Percentiles rank a stretch among this genome's conserved stretches.
phyloP scores from a whole-genome alignment of 2,113 vertebrate genomes.

The Gnathonemus longibarbis region DNA sequence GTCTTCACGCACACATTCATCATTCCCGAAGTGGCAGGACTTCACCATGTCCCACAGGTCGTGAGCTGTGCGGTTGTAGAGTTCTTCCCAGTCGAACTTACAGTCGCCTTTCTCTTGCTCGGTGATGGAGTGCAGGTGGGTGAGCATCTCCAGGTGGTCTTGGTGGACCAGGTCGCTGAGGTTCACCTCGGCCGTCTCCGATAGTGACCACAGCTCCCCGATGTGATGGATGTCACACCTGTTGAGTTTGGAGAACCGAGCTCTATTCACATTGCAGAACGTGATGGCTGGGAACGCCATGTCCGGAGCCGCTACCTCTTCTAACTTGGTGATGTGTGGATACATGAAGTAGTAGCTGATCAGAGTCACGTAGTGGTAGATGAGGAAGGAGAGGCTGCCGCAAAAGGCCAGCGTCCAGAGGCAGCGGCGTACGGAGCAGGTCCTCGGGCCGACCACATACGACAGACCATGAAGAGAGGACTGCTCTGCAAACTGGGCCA shows the following conservation, averaged over 20 bases:
- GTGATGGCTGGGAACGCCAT: constrained; percentile 48
- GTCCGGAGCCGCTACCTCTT: constrained; percentile 33
- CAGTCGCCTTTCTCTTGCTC: constrained; percentile 19
- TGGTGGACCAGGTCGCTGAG: constrained; percentile 4
- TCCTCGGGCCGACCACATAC: constrained; percentile 37
- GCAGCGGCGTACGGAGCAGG: constrained; percentile 26
- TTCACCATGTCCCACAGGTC: constrained; percentile 58
- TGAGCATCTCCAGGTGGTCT: constrained; percentile 30
- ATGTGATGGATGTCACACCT: constrained; percentile 46
- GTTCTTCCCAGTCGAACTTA: constrained; percentile 44
- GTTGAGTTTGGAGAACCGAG: constrained; percentile 38
- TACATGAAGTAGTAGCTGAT: constrained; percentile 52
- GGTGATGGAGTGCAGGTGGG: constrained; percentile 26
- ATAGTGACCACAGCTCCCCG: constrained; percentile 45
- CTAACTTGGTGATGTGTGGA: constrained; percentile 48
- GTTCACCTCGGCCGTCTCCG: constrained; percentile 28
- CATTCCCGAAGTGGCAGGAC: constrained; percentile 46
- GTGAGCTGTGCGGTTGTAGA: constrained; percentile 42
- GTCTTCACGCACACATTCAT: constrained; percentile 53
- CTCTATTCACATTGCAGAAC: constrained; percentile 54
- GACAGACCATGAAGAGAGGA: constrained; percentile 51
- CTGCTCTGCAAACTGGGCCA: constrained; percentile 44
- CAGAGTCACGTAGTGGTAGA: constrained; percentile 24
- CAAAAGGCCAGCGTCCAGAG: constrained; percentile 52
- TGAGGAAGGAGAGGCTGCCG: constrained; percentile 36